Base-by-base conservation (phyloP, 1,140 invertebrate species). In the Plodia interpunctella region DNA sequence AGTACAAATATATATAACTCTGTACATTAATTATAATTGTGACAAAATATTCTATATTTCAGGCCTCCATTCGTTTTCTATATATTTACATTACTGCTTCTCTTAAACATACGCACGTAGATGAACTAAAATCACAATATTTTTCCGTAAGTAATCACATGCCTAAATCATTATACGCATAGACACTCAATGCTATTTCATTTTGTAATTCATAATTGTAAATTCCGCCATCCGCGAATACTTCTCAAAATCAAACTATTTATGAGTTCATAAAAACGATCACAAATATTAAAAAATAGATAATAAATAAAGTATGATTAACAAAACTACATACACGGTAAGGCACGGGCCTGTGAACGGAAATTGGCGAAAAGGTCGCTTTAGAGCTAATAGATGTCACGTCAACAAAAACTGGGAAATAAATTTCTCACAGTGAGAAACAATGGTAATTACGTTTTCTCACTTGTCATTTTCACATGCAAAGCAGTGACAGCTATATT, bases 1-100 rank as follows among this genome's bases (percentile, higher is more conserved):
- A 78, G 74, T 81, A 81, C 76, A 81, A 83, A 78, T 74, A 74
- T 68, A 72, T 78, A 80, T 76, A 76, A 68, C 63, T 78, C 70
- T 80, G 73, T 79, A 79, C 76, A 76, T 65, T 75, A 70, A 72
- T 63, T 63, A 65, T 68, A 67, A 67, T 81, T 80, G 81, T 84
- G 81, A 84, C 81, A 76, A 76, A 75, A 74, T 76, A 76, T 74
- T 66, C 70, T 78, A 80, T 77, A 80, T 75, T 75, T 81, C 82
- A 87, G 82, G 80, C 84, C 80, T 75, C 69, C 80, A 65, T 79
- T 80, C 77, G 66, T 78, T 80, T 72, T 64, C 70, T 75, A 67
- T 59, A 69, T 84, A 87, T 87, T 83, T 87, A 87, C 83, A 87
- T 77, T 77, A 74, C 64, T 66, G 63, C 68, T 65, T 67, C 71